Evolutionary conservation across 1,140 invertebrate species (phyloP).

Genomic region (Musca vetustissima): DNA sequence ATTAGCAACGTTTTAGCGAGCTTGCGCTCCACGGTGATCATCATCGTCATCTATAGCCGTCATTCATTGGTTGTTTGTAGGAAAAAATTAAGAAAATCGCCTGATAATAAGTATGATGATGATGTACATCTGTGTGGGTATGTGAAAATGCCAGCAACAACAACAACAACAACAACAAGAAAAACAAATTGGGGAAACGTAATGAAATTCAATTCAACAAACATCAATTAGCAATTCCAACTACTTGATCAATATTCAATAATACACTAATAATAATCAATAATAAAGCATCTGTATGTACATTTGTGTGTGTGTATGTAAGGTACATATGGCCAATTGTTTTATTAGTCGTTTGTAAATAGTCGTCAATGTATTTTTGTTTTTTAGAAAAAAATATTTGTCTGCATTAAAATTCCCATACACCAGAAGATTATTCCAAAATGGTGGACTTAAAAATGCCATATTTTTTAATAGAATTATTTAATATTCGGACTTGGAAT

Average conservation of each 20-base stretch:
- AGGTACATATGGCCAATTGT: not conserved
- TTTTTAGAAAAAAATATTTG: too few relatives aligned
- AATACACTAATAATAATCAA: conserved; percentile 23
- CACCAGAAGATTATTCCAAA: too few relatives aligned
- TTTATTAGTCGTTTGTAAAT: not conserved
- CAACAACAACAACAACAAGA: not conserved
- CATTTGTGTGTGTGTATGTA: too few relatives aligned
- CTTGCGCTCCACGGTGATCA: too few relatives aligned
- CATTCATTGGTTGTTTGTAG: not conserved
- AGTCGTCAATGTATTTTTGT: too few relatives aligned
- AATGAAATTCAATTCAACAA: conserved; percentile 18
- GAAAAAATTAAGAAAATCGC: not conserved
- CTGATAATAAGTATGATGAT: not conserved
- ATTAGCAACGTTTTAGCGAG: not conserved
- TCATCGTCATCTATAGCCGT: too few relatives aligned
- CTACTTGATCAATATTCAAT: conserved; percentile 24
- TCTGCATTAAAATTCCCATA: too few relatives aligned
- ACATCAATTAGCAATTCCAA: conserved; percentile 23
- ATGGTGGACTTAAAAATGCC: too few relatives aligned
- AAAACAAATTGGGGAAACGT: too few relatives aligned
- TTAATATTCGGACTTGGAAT: too few relatives aligned
- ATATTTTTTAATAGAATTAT: too few relatives aligned
- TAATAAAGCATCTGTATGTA: not conserved
- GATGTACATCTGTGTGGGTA: not conserved
- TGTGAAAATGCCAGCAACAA: not conserved